Conservation (phyloP, 35 echinoderm and acorn worm species). For the Heliocidaris erythrogramma region DNA sequence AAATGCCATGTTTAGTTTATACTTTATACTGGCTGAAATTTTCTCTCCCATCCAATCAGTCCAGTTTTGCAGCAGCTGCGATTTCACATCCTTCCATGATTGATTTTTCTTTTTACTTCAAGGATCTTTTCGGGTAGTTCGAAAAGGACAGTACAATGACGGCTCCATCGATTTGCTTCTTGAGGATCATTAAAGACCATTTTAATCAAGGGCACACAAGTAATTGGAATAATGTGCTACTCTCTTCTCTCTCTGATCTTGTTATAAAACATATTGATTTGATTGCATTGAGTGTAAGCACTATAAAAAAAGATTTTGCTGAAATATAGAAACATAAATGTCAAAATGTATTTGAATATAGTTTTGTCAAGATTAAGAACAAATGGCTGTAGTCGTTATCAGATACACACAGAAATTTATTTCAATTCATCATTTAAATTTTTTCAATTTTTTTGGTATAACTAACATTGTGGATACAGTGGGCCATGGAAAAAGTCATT, state of each 20-base stretch:
- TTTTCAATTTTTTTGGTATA: no score
- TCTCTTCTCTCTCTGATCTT: neutral
- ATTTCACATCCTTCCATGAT: neutral
- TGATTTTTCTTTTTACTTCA: slow-evolving; percentile 5
- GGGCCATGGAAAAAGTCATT: no score
- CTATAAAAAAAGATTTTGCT: neutral
- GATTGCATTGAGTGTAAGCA: neutral
- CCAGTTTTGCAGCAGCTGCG: neutral
- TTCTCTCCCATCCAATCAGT: neutral
- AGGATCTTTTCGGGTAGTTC: neutral
- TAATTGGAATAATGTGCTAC: neutral
- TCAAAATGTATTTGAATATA: no score
- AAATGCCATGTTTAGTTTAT: neutral
- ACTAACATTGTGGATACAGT: no score
- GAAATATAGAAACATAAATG: neutral
- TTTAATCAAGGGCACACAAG: neutral
- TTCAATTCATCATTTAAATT: no score
- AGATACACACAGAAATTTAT: no score
- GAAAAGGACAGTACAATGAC: neutral
- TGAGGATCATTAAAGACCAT: neutral
- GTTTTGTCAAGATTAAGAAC: neutral
- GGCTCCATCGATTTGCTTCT: neutral
- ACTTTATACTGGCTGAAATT: neutral
- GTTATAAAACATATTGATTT: neutral
- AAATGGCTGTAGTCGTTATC: neutral